These are phyloP conservation scores for Ceyx melanurus DNA, from an alignment of 2,113 vertebrate species.

Conservation along the genomic window DNA sequence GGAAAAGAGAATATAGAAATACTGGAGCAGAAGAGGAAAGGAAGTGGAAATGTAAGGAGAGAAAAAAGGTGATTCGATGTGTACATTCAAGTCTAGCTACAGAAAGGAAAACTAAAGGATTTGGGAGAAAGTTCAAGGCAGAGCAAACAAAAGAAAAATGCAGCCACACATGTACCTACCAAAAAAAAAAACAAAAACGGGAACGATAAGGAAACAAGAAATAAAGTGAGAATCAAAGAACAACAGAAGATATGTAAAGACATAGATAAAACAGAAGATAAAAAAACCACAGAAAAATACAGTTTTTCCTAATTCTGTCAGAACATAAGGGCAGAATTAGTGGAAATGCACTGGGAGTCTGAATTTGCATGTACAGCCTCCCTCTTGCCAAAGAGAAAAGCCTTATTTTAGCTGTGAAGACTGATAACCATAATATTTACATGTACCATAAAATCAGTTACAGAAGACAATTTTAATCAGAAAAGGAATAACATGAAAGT, in stretches of 20 bases:
- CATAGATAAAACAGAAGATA: not conserved
- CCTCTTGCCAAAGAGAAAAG: not conserved
- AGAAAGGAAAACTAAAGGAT: not conserved
- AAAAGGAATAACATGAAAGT: conserved; percentile 45
- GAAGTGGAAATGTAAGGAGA: not conserved
- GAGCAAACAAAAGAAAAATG: not conserved
- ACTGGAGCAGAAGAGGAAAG: not conserved
- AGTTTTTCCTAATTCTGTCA: not conserved
- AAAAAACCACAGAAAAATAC: not conserved
- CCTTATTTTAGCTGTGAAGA: conserved; percentile 1
- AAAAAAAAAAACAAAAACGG: not conserved
- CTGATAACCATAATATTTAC: conserved; percentile 32
- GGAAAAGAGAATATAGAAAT: not conserved
- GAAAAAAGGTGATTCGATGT: not conserved
- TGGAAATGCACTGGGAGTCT: not conserved
- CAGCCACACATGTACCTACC: not conserved
- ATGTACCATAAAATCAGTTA: not conserved
- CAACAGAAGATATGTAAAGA: not conserved
- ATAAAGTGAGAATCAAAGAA: not conserved
- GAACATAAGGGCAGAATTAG: conserved; percentile 14
- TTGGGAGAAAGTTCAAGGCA: not conserved
- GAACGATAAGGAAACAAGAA: not conserved
- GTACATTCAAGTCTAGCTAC: not conserved
- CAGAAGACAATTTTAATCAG: not conserved
- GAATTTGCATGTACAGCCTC: not conserved